These are phyloP conservation scores for Amphiura filiformis DNA, from an alignment of 35 echinoderm and acorn worm species.

Conservation along the genomic window DNA sequence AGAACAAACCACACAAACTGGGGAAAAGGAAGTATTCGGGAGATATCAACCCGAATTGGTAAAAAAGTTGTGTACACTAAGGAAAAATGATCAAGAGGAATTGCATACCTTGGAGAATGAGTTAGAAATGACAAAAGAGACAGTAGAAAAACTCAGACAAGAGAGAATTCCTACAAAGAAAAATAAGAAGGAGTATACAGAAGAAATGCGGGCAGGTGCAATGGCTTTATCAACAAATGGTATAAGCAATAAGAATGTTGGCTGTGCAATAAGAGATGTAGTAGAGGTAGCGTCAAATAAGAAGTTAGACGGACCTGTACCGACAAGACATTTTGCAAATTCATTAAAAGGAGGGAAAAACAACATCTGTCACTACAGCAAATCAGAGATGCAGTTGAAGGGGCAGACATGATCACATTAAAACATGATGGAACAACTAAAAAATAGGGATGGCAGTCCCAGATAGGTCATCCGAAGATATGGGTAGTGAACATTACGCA, in stretches of 20 bases:
- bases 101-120: background rate
- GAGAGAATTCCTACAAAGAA: background rate
- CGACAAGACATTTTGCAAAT: background rate
- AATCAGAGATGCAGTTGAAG: background rate
- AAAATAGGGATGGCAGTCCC: background rate
- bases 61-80: background rate
- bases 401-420: background rate
- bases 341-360: background rate
- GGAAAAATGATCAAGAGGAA: background rate
- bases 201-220: background rate
- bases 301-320: background rate
- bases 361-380: background rate
- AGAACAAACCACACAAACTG: background rate
- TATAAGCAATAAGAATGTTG: background rate
- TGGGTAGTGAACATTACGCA: background rate
- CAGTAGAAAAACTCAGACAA: background rate
- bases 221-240: background rate
- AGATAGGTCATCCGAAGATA: background rate
- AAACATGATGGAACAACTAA: constrained; percentile 5
- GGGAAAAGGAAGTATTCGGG: background rate
- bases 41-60: background rate
- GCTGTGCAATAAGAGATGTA: background rate
- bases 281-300: constrained; percentile 1
- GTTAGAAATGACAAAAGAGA: background rate
- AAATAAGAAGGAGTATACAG: background rate